Conservation (phyloP, 2,888 invertebrate genomes). For the Pachydiplax longipennis region DNA sequence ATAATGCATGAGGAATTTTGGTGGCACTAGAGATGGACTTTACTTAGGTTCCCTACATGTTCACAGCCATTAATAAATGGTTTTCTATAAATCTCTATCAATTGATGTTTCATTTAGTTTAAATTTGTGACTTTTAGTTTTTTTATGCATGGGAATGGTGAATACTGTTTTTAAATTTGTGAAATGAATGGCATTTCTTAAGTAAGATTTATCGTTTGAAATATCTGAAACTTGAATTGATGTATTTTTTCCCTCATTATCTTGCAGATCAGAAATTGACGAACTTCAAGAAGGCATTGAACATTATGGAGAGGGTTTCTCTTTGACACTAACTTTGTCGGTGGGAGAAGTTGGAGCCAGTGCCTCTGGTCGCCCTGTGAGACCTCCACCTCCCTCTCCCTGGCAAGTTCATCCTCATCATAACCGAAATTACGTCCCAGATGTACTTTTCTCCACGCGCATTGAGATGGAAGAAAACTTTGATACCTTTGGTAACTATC, state of each 20-base stretch:
- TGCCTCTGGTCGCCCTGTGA: conserved; percentile 65
- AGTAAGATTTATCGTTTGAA: background rate
- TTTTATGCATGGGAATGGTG: no score
- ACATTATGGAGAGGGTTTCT: conserved; percentile 70
- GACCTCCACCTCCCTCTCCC: conserved; percentile 63
- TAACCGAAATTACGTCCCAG: conserved; percentile 58
- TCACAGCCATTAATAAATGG: no score
- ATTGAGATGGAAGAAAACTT: conserved; percentile 83
- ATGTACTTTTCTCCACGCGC: conserved; percentile 76
- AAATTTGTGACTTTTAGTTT: no score
- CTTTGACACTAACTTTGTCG: conserved; percentile 72
- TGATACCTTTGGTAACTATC: conserved; percentile 77
- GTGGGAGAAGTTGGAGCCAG: conserved; percentile 74
- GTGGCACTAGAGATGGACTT: no score
- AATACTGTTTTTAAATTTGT: no score
- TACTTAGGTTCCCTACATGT: no score
- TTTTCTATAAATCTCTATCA: no score
- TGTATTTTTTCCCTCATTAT: background rate
- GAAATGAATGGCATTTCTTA: background rate
- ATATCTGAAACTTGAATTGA: no score
- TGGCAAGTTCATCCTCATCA: conserved; percentile 59
- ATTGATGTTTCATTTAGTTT: no score
- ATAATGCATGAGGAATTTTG: no score
- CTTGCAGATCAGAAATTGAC: conserved; percentile 75
- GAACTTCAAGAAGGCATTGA: conserved; percentile 73